Evolutionary conservation across 2,113 vertebrate genomes (phyloP).

Genomic region (Bettongia penicillata): DNA sequence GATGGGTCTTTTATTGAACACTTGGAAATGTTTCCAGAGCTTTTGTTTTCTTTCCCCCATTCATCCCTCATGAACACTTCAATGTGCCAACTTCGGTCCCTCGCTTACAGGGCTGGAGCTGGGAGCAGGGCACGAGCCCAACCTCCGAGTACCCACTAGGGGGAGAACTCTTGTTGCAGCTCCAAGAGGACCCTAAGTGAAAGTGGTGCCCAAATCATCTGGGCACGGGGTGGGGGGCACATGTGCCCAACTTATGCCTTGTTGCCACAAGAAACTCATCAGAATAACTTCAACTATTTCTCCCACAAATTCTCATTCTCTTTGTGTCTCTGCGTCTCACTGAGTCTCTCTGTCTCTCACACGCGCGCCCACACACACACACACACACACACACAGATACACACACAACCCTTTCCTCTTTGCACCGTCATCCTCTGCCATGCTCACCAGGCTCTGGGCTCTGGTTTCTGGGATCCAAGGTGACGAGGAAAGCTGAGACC

Average conservation of each 20-base stretch:
- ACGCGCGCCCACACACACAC: background rate
- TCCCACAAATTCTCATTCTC: background rate
- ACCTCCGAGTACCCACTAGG: conserved; percentile 64
- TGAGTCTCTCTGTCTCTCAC: too few relatives aligned
- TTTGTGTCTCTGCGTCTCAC: too few relatives aligned
- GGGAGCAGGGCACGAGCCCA: conserved; percentile 32
- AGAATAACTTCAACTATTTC: background rate
- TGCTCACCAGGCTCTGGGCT: background rate
- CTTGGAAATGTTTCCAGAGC: conserved; percentile 78
- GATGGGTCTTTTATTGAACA: conserved; percentile 77
- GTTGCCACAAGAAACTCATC: background rate
- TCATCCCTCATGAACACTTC: conserved; percentile 67
- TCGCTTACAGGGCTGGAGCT: conserved; percentile 38
- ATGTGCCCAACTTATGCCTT: background rate
- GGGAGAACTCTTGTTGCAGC: conserved; percentile 73
- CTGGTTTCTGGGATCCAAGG: background rate
- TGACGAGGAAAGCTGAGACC: background rate
- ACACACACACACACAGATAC: background rate
- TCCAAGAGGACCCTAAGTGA: background rate
- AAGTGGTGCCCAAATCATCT: background rate
- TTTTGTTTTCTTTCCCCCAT: conserved; percentile 77
- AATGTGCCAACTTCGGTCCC: conserved; percentile 71
- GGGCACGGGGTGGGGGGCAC: background rate
- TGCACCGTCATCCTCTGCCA: background rate
- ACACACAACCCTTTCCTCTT: background rate